Evolutionary conservation across 2,113 vertebrate species (phyloP).

Genomic region (Morone saxatilis): DNA sequence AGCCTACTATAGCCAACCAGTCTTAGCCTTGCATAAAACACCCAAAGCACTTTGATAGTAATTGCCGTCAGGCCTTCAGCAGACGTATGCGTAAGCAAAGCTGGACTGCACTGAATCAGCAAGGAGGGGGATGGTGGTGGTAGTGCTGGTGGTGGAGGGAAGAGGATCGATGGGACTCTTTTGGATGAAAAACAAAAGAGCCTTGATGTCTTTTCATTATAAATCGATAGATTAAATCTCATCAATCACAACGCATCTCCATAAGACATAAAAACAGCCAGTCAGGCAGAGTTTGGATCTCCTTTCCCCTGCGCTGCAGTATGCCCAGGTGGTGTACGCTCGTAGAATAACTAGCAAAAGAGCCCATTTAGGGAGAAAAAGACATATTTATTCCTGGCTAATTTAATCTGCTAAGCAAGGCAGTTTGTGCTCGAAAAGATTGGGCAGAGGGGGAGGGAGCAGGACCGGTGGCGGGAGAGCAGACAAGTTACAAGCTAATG

Average conservation of each 20-base stretch:
- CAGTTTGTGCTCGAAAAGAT: constrained; percentile 32
- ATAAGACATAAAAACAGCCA: constrained; percentile 18
- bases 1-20: background rate
- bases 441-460: constrained; percentile 6
- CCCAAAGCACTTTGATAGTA: constrained; percentile 44
- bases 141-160: constrained; percentile 14
- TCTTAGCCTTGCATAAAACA: constrained; percentile 27
- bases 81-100: constrained; percentile 52
- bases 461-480: background rate
- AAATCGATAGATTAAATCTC: constrained; percentile 67
- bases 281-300: background rate
- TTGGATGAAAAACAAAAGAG: constrained; percentile 70
- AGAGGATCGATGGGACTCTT: constrained; percentile 62
- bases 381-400: constrained; percentile 38
- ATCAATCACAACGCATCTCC: constrained; percentile 52
- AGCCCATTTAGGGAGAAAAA: background rate
- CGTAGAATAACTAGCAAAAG: background rate
- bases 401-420: constrained; percentile 61
- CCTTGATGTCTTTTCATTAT: constrained; percentile 70
- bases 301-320: background rate
- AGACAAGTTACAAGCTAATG: constrained; percentile 60
- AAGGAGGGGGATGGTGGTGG: background rate
- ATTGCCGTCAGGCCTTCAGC: constrained; percentile 27
- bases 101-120: constrained; percentile 60
- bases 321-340: background rate